phyloP scores from a whole-genome alignment of 2,797 vertebrate species.

The Ataeniobius toweri region DNA sequence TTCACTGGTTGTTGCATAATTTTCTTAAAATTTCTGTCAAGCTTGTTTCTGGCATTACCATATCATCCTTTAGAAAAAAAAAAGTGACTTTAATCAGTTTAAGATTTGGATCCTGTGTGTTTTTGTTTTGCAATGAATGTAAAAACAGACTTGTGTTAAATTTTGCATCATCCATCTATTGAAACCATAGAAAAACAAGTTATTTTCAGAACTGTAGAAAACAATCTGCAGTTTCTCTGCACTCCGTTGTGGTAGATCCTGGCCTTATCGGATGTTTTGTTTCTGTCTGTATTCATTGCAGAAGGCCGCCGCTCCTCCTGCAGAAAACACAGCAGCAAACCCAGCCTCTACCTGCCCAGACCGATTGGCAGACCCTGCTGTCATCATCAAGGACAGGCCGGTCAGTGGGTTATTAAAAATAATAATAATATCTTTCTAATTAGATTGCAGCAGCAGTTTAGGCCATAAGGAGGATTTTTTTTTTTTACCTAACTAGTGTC shows the following conservation, averaged over 20 bases:
- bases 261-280: slow-evolving; percentile 10
- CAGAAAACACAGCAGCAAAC: slow-evolving; percentile 60
- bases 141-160: background rate
- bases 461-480: background rate
- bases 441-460: background rate
- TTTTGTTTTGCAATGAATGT: background rate
- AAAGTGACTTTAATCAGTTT: too few species aligned
- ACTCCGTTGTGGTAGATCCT: background rate
- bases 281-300: slow-evolving; percentile 39
- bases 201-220: background rate
- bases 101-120: background rate
- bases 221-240: background rate
- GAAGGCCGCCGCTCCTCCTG: slow-evolving; percentile 63
- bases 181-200: background rate
- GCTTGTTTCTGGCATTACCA: background rate
- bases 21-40: background rate
- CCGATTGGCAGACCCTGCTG: slow-evolving; percentile 75
- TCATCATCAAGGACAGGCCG: slow-evolving; percentile 76
- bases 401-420: slow-evolving; percentile 50
- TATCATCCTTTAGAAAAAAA: background rate
- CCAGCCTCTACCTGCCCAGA: slow-evolving; percentile 61
- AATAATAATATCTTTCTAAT: background rate
- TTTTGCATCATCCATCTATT: background rate
- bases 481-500: background rate
- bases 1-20: background rate